Conservation (phyloP, 1,140 invertebrate species). For the Calliopsis andreniformis region DNA sequence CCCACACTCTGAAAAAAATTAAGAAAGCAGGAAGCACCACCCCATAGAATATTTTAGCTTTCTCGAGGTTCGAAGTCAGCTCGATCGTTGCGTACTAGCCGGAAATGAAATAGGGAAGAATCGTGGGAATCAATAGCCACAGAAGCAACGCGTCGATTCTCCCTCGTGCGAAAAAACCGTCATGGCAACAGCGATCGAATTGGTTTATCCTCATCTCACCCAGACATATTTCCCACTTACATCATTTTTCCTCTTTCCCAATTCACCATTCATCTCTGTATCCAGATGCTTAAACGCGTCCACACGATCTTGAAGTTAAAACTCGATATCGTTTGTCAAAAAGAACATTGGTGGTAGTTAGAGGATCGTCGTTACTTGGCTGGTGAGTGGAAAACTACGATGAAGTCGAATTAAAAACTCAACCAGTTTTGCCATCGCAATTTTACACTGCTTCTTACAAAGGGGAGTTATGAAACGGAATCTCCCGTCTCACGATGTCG, state of each 20-base stretch:
- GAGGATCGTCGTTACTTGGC: too few species aligned
- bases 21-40: neutral
- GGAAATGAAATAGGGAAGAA: constrained; percentile 36
- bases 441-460: neutral
- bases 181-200: constrained; percentile 71
- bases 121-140: constrained; percentile 58
- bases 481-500: neutral
- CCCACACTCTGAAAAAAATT: too few species aligned
- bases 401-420: constrained; percentile 12
- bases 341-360: neutral
- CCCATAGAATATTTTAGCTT: neutral
- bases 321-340: neutral
- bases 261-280: constrained; percentile 28
- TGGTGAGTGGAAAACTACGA: neutral
- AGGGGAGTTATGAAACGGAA: neutral
- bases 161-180: constrained; percentile 61
- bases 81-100: constrained; percentile 35
- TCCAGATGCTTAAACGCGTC: neutral
- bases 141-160: constrained; percentile 44
- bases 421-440: neutral
- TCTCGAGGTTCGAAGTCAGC: constrained; percentile 17
- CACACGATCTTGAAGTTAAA: constrained; percentile 20
- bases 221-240: constrained; percentile 53
- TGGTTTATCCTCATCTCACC: constrained; percentile 42
- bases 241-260: constrained; percentile 26